Percentiles rank a stretch among this genome's conserved stretches.
phyloP scores from a whole-genome alignment of 1,140 invertebrate species.

The Papilio xuthus region DNA sequence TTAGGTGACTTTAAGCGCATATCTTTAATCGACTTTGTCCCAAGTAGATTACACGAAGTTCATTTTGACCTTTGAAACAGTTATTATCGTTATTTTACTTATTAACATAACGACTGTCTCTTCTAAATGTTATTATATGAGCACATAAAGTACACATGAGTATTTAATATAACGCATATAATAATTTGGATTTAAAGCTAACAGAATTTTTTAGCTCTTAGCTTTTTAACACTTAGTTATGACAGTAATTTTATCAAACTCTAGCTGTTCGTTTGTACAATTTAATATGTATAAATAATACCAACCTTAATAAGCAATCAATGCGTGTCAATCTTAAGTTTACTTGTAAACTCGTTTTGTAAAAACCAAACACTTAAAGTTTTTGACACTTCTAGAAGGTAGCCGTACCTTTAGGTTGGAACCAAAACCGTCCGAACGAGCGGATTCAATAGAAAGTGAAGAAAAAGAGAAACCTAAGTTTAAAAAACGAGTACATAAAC shows the following conservation, averaged over 20 bases:
- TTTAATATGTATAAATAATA: neutral
- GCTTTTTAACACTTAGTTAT: neutral
- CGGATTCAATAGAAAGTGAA: slow-evolving; percentile 49
- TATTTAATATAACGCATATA: neutral
- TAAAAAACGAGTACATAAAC: slow-evolving; percentile 40
- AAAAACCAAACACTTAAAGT: neutral
- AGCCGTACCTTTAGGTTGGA: neutral
- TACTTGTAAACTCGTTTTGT: neutral
- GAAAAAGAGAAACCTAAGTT: slow-evolving; percentile 42
- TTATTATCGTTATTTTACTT: slow-evolving; percentile 17
- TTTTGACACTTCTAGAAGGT: neutral
- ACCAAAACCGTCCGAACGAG: slow-evolving; percentile 41
- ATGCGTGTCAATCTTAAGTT: no score
- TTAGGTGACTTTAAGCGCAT: slow-evolving; percentile 29
- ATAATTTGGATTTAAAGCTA: neutral
- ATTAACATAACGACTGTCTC: neutral
- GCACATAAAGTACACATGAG: no score
- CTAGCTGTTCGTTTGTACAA: neutral
- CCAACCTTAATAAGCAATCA: no score
- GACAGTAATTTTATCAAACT: neutral
- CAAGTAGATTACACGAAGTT: slow-evolving; percentile 15
- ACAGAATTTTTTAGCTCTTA: neutral
- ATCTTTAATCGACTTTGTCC: slow-evolving; percentile 25
- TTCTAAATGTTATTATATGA: neutral
- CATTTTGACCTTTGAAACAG: neutral